Evolutionary conservation across 2,888 invertebrate species (phyloP), one percentile per base, ranked within the genome.

Genomic region (Euproctis similis): DNA sequence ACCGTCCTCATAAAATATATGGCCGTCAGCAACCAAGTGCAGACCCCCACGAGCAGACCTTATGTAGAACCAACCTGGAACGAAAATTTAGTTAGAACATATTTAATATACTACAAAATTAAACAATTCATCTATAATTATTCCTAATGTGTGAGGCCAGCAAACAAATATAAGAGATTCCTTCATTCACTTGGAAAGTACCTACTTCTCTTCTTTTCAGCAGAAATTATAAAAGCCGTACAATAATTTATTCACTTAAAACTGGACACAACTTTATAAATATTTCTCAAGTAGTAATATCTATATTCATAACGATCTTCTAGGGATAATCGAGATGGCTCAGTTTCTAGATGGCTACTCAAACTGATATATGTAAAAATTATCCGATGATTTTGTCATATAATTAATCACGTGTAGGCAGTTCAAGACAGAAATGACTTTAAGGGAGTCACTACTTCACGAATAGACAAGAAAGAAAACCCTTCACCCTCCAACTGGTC

Each of bases 51-150:
- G 81, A 30, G 84, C 80, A 12, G 84, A 85, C 12, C 80, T 68
- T 34, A 84, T 80, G 59, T 84, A 84, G 65, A 82, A 84, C 84
- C 82, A 84, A 12, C 80, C 82, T 82, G 80, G 49, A 74, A 75
- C 46, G 46, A 59, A 32, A 25, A 25, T 33, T 40, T 36, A 12
- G 49, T 64, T 46, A 61, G 51, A 49, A 36, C 36, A 38, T 28
- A 34, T 27, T 31, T 11, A 26, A 13, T 26, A 18, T 19, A 19
- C 14, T 24, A 20, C 9, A 13, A 21, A 21, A 12, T n/a, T n/a
- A 8, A 3, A 18, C 11, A 18, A 27, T 11, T 21, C 31, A 4
- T 19, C 26, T 24, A 26, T n/a, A n/a, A 11, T 18, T 28, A 28
- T 24, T 30, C 26, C 2, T 14, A 24, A 36, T 30, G 10, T 22